Base-by-base conservation (phyloP, 2,113 vertebrate species). In the Hyla sarda region DNA sequence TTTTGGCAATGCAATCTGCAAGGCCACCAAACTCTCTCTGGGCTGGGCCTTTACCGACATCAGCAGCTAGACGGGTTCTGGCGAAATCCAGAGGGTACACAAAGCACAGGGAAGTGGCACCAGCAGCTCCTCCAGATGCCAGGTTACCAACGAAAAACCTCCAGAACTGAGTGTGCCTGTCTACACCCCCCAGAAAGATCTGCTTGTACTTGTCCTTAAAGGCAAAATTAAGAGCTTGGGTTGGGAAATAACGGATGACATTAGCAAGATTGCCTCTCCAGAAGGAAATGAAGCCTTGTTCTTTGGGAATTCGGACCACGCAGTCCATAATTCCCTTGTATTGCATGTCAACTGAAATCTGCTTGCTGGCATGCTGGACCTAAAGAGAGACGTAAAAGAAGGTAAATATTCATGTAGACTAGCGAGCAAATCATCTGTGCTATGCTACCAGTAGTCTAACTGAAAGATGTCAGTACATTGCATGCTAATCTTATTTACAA, bases 161-260 rank as follows among this genome's bases (percentile, higher is more conserved):
- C 98, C 98, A 99, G 94, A 99, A 99, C 90, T 99, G 98, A 91
- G 96, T 99, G 89, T 96, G 97, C 88, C 94, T 95, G 92, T 99
- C 97, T 88, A 99, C 98, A 2, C 98, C 98, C 37, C 98, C 98
- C n/a, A 99, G 92, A 93, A 99, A 99, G 93, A 99, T 91, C 94
- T 97, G 96, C 96, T 99, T 99, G 95, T 99, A 99, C 94, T 99
- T 99, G 93, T 99, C 98, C 93, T 99, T 99, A 95, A 99, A 99
- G 92, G 98, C 98, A 71, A 99, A 99, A 95, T 99, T 99, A 87
- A 99, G 97, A 48, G 98, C 98, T 94, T 99, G 98, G 85, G 98
- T 99, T 89, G 98, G 98, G 94, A 99, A 99, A 94, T 99, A 99
- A 37, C 97, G 96, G 94, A 99, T 99, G 88, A 99, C 98, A 7